Percentiles rank a stretch among this genome's conserved stretches.
Evolutionary conservation across 2,113 vertebrate genomes (phyloP).

Genomic region (Sorex fumeus): DNA sequence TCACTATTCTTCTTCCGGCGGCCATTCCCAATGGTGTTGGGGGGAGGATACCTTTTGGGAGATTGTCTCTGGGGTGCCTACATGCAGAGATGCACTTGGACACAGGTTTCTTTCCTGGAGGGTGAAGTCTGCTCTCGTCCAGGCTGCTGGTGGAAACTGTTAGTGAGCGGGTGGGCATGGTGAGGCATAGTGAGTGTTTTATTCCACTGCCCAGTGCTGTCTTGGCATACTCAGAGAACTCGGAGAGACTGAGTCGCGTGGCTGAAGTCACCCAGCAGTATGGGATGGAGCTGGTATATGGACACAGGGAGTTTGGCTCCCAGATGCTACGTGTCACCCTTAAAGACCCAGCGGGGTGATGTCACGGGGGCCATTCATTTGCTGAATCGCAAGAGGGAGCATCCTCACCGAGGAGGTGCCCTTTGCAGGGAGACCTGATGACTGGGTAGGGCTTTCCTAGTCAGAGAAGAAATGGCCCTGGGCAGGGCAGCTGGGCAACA

Average conservation of each 20-base stretch:
- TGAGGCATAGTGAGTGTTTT: no score
- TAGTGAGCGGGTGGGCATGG: no score
- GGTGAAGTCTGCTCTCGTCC: no score
- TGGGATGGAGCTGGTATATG: background rate
- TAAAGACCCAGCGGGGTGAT: background rate
- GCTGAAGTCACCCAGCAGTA: background rate
- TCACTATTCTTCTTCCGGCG: no score
- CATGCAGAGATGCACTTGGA: no score
- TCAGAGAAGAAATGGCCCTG: background rate
- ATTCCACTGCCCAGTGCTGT: background rate
- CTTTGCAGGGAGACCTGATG: background rate
- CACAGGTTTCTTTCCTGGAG: no score
- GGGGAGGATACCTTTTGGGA: no score
- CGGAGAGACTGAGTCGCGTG: background rate
- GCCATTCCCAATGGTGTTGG: no score
- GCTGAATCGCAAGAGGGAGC: no score
- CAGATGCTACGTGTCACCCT: background rate
- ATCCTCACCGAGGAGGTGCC: conserved; percentile 8
- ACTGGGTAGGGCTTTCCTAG: background rate
- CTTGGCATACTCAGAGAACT: background rate
- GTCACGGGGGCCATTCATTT: background rate
- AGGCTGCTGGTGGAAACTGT: no score
- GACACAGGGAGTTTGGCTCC: background rate
- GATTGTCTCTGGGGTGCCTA: no score
- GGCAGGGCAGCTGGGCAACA: no score